Evolutionary conservation across 2,113 vertebrate species (phyloP), one percentile per base, ranked within the genome.

Genomic region (Charadrius vociferus): DNA sequence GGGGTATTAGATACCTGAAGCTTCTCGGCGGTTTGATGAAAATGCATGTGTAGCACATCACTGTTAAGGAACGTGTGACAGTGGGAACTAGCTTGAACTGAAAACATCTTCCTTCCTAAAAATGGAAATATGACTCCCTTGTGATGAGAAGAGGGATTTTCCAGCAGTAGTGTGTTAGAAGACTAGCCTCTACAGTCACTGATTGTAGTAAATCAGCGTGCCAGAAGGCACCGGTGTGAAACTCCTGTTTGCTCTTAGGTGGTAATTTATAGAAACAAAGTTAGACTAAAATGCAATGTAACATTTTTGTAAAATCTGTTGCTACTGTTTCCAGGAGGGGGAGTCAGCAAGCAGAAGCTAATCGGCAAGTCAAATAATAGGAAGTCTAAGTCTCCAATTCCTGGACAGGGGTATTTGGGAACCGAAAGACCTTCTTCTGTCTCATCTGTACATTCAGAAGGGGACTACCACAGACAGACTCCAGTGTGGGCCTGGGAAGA

Each of bases 371-470:
- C 98, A 32, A 99, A 96, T 90, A 99, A 98, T 75, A 98, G 99
- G 80, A 99, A 99, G 96, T 99, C 99, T 16, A 99, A 99, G 96
- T 99, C 99, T 22, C 99, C 99, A 0, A 99, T 99, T 97, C 98
- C 99, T 71, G 99, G 99, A 86, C 99, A 99, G 98, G 98, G 97
- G 37, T 99, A 99, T 91, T 88, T 98, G 58, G 99, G 98, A 94
- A 98, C 97, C 0, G 99, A 99, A 93, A 98, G 99, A 72, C 99
- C 99, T 61, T 99, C 99, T 47, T 99, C 99, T 13, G 99, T 99
- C 75, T 99, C 99, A 91, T 99, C 99, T 27, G 99, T 99, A 67
- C 99, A 99, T 97, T 99, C 99, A 52, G 99, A 99, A 97, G 99
- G 99, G 81, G 99, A 99, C 94, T 99, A 99, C 97, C 99, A 99